Conservation (phyloP, 2,113 vertebrate species). For the Phylloscopus whistleri region DNA sequence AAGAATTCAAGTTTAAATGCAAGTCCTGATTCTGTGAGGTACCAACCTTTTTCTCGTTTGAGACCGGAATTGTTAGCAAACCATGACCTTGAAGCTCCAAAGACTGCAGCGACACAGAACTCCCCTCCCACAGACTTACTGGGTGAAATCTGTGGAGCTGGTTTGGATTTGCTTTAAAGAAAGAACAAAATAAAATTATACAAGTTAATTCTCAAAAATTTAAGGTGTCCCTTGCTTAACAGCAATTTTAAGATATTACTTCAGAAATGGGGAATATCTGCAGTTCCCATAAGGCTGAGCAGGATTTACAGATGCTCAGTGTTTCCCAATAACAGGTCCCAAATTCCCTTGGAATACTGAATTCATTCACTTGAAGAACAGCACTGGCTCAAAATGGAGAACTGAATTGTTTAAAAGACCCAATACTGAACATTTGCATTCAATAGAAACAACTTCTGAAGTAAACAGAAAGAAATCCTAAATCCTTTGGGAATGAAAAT, state of each 20-base stretch:
- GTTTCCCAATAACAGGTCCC: background rate
- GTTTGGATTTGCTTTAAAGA: conserved; percentile 93
- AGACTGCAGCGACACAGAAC: conserved; percentile 91
- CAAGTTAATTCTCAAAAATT: background rate
- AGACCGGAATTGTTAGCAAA: conserved; percentile 92
- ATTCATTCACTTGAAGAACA: background rate
- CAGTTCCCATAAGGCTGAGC: background rate
- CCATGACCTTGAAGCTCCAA: conserved; percentile 93
- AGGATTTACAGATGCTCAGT: background rate
- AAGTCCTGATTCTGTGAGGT: background rate
- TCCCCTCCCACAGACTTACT: conserved; percentile 95
- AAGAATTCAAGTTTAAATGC: background rate
- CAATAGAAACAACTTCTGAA: background rate
- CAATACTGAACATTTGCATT: background rate
- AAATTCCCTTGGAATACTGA: background rate
- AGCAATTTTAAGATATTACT: background rate
- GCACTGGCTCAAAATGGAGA: background rate
- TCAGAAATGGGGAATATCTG: background rate
- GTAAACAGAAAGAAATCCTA: background rate
- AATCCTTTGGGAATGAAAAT: conserved; percentile 24
- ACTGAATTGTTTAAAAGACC: background rate
- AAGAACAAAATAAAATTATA: conserved; percentile 55
- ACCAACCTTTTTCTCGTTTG: conserved; percentile 96
- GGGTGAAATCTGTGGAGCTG: conserved; percentile 94
- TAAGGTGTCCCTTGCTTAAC: background rate